Conservation (phyloP, 92 coral and sea anemone genomes). For the Hydrozoanthus gracilis region DNA sequence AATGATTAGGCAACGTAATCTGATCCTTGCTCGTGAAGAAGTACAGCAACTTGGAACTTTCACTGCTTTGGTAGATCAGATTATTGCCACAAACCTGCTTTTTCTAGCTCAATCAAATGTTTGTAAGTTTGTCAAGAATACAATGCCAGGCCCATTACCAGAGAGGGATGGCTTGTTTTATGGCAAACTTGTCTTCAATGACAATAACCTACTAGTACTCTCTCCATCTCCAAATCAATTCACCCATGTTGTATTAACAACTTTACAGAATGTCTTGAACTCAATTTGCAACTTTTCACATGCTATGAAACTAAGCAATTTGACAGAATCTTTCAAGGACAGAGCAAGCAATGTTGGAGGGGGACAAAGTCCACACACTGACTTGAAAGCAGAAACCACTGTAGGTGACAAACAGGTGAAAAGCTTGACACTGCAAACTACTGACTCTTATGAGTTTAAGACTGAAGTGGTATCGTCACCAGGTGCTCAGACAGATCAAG, state of each 20-base stretch:
- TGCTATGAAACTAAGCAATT: conserved; percentile 76
- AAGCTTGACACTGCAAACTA: neutral
- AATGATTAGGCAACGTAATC: conserved; percentile 71
- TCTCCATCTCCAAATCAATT: conserved; percentile 75
- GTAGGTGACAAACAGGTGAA: neutral
- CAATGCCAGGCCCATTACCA: conserved; percentile 82
- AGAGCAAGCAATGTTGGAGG: conserved; percentile 1
- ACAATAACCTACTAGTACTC: conserved; percentile 68
- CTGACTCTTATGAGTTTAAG: neutral
- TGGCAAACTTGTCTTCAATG: conserved; percentile 73
- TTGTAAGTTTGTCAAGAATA: conserved; percentile 77
- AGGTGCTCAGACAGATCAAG: conserved; percentile 26
- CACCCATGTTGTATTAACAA: conserved; percentile 62
- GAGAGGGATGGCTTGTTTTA: conserved; percentile 83
- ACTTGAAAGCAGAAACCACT: neutral
- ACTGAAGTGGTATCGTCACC: neutral
- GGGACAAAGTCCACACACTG: neutral
- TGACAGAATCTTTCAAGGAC: conserved; percentile 45
- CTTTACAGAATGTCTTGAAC: conserved; percentile 74
- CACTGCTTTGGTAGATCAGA: conserved; percentile 86
- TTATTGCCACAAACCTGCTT: conserved; percentile 80
- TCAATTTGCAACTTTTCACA: conserved; percentile 81
- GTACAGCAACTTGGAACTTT: conserved; percentile 79
- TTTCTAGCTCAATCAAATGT: conserved; percentile 79
- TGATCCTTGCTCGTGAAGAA: conserved; percentile 87